Conservation (phyloP, 2,888 invertebrate genomes). For the Cryptophagus acutangulus region DNA sequence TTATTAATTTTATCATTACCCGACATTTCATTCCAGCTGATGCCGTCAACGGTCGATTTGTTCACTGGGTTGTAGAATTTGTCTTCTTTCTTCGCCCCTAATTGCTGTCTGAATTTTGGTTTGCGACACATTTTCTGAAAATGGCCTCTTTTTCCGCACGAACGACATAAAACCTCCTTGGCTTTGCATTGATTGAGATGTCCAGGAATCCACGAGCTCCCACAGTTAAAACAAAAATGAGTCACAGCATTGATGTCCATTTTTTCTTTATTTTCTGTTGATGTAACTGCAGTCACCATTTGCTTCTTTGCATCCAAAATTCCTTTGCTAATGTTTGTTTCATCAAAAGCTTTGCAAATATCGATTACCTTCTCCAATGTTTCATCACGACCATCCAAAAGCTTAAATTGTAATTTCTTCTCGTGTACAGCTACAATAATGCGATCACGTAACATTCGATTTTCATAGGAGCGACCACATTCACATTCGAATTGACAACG, state of each 20-base stretch:
- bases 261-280: no score
- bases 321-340: neutral
- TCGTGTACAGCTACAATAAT: neutral
- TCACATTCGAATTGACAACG: conserved; percentile 1
- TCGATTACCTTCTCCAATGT: conserved; percentile 2
- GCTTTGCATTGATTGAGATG: neutral
- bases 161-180: neutral
- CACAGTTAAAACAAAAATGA: neutral
- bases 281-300: neutral
- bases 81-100: neutral
- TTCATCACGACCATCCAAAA: neutral
- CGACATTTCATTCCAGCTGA: neutral
- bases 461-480: neutral
- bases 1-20: neutral
- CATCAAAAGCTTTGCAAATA: conserved; percentile 3
- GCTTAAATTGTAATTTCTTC: conserved; percentile 3
- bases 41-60: no score
- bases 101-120: no score
- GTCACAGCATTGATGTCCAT: neutral
- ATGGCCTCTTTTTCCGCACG: neutral
- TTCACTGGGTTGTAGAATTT: no score
- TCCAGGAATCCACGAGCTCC: neutral
- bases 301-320: neutral
- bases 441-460: neutral
- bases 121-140: neutral